Conservation (phyloP, 2,797 vertebrate genomes). For the Aselliscus stoliczkanus region DNA sequence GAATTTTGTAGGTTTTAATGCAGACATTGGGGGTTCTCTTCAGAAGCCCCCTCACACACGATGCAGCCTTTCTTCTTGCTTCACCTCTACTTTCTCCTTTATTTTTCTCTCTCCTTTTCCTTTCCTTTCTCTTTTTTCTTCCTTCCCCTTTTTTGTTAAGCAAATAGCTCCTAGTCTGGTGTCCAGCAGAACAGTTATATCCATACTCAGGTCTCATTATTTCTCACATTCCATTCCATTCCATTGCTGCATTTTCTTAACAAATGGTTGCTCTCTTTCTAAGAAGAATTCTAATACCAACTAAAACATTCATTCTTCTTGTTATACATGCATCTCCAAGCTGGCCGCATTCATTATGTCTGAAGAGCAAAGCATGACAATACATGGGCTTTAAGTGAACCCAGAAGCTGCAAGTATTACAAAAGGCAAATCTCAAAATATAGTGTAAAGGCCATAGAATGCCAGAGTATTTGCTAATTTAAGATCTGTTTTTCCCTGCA, state of each 20-base stretch:
- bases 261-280: neutral
- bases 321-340: neutral
- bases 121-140: neutral
- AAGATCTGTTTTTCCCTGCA: neutral
- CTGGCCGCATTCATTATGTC: neutral
- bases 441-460: neutral
- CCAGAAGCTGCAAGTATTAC: neutral
- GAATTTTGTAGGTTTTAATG: conserved; percentile 23
- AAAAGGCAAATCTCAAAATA: neutral
- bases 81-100: neutral
- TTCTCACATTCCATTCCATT: neutral
- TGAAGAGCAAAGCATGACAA: neutral
- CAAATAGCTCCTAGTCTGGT: neutral
- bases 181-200: neutral
- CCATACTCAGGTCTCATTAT: neutral
- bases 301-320: neutral
- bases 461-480: neutral
- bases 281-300: neutral
- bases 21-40: neutral
- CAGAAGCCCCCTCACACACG: neutral
- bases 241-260: neutral
- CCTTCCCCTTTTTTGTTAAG: neutral
- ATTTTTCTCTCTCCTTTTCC: neutral
- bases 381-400: neutral
- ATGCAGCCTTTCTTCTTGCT: neutral